Conservation (phyloP, 2,113 vertebrate species). For the Glareola pratincola region DNA sequence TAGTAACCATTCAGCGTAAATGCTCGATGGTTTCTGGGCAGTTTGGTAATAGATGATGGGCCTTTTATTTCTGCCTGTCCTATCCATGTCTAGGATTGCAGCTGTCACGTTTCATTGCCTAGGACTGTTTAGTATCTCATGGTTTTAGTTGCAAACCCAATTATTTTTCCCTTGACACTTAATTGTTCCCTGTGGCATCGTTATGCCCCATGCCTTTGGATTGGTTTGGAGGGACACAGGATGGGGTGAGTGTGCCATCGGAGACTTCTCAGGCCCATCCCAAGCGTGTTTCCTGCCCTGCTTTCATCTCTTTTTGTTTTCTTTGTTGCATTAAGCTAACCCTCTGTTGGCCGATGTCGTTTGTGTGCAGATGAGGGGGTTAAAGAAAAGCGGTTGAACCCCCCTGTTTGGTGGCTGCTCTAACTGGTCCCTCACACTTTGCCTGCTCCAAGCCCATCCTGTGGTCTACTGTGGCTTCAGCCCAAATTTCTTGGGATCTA, state of each 20-base stretch:
- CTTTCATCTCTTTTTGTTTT: not conserved
- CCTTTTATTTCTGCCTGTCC: not conserved
- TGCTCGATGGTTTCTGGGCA: not conserved
- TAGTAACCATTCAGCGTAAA: not conserved
- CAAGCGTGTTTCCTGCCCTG: not conserved
- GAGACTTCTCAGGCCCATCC: not conserved
- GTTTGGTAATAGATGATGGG: not conserved
- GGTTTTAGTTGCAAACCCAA: not conserved
- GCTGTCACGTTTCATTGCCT: not conserved
- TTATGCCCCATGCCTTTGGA: accelerated
- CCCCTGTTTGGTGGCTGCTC: not conserved
- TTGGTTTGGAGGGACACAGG: not conserved
- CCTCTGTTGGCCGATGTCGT: not conserved
- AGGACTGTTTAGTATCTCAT: not conserved
- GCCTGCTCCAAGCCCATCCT: not conserved
- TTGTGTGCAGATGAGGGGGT: not conserved
- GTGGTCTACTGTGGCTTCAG: not conserved
- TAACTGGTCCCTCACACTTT: not conserved
- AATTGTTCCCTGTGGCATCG: not conserved
- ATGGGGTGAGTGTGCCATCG: not conserved
- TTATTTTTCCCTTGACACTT: not conserved
- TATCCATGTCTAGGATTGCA: not conserved
- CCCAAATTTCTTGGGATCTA: not conserved
- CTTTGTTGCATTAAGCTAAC: not conserved
- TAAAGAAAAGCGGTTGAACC: not conserved